Evolutionary conservation across 2,888 invertebrate genomes (phyloP).

Genomic region (Meandrusa payeni): DNA sequence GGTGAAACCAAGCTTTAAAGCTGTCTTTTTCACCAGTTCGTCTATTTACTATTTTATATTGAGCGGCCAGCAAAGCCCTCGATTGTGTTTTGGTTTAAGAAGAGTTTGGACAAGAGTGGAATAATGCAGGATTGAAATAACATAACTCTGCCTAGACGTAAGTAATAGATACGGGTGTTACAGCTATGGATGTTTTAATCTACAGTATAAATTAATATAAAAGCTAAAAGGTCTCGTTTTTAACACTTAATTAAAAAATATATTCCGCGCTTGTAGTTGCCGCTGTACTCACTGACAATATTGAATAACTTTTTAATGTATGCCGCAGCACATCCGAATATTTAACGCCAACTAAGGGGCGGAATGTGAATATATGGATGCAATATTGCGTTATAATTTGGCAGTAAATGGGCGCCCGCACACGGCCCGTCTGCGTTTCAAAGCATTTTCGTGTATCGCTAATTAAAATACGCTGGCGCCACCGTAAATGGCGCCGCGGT

Average conservation of each 20-base stretch:
- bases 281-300: conserved; percentile 11
- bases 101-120: too few relatives aligned
- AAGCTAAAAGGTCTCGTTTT: too few relatives aligned
- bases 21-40: too few relatives aligned
- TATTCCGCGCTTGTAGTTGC: conserved; percentile 1
- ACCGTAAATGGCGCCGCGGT: conserved; percentile 53
- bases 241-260: conserved; percentile 15
- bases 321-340: conserved; percentile 24
- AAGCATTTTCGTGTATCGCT: conserved; percentile 78
- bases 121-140: too few relatives aligned
- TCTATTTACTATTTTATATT: too few relatives aligned
- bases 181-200: too few relatives aligned
- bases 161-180: too few relatives aligned
- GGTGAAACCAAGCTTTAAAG: too few relatives aligned
- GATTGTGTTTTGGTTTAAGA: too few relatives aligned
- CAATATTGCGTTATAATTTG: conserved; percentile 63
- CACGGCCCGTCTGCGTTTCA: conserved; percentile 54
- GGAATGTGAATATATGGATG: conserved; percentile 44
- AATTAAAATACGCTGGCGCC: conserved; percentile 76
- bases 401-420: conserved; percentile 47
- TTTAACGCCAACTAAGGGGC: conserved; percentile 25
- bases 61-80: too few relatives aligned
- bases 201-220: too few relatives aligned
- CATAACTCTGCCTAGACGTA: too few relatives aligned
- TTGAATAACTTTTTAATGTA: conserved; percentile 23